A percentile compares a stretch with the other conserved stretches of the same genome.
Conservation (phyloP, 2,888 invertebrate species). For the Opisthograptis luteolata region DNA sequence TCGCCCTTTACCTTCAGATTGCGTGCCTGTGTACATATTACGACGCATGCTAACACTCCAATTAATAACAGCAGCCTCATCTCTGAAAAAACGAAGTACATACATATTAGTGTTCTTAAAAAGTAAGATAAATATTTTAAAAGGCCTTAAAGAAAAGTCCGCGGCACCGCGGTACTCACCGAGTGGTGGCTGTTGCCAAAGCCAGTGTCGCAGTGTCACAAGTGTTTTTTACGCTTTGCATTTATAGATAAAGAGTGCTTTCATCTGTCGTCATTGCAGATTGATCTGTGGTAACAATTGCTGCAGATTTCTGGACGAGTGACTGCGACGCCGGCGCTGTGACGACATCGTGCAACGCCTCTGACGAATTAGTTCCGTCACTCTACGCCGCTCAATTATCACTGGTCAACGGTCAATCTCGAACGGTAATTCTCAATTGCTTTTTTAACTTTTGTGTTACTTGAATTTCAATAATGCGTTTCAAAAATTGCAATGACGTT, state of each 20-base stretch:
- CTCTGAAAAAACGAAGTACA: conserved; percentile 50
- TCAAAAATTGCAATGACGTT: conserved; percentile 1
- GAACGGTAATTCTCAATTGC: conserved; percentile 10
- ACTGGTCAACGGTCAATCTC: conserved; percentile 6
- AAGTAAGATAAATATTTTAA: too few species aligned
- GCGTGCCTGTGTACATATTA: conserved; percentile 57
- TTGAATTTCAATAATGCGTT: background rate
- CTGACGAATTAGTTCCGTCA: conserved; percentile 74
- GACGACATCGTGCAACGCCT: conserved; percentile 74
- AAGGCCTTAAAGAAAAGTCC: conserved; percentile 21
- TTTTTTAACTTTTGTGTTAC: conserved; percentile 5
- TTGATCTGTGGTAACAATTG: conserved; percentile 78
- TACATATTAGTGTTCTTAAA: too few species aligned
- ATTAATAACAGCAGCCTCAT: conserved; percentile 68
- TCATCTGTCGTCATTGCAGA: conserved; percentile 76
- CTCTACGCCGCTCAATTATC: conserved; percentile 22
- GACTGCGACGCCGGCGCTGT: conserved; percentile 54
- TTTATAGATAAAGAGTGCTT: conserved; percentile 79
- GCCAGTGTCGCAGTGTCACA: conserved; percentile 67
- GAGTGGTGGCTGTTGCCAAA: conserved; percentile 49
- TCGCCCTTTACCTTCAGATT: conserved; percentile 63
- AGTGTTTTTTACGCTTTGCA: conserved; percentile 66
- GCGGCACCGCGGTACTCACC: conserved; percentile 26
- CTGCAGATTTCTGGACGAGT: conserved; percentile 80
- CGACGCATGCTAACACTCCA: conserved; percentile 59